Percentiles rank a stretch among this genome's conserved stretches.
Conservation (phyloP, 2,797 vertebrate genomes). For the Tapera naevia region DNA sequence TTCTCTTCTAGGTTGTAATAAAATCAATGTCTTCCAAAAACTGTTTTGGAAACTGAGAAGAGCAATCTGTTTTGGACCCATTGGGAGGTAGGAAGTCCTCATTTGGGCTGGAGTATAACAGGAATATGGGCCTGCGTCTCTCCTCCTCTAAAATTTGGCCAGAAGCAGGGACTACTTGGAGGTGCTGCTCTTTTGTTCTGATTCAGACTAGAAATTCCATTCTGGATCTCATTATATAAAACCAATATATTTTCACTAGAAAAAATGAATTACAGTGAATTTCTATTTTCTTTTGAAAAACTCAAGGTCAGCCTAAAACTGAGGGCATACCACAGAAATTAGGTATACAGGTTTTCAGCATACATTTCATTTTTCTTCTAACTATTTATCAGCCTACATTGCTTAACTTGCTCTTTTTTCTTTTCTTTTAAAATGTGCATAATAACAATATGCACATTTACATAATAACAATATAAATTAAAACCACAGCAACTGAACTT, state of each 20-base stretch:
- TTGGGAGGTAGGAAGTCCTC: background rate
- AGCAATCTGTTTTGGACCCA: background rate
- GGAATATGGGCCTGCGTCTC: background rate
- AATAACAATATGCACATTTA: constrained; percentile 39
- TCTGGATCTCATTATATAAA: background rate
- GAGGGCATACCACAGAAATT: background rate
- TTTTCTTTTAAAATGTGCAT: constrained; percentile 19
- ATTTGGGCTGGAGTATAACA: background rate
- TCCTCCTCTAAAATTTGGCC: background rate
- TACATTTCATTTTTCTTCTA: background rate
- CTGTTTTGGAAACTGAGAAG: background rate
- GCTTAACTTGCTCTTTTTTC: constrained; percentile 24
- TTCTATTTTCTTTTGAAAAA: constrained; percentile 14
- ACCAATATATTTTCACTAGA: constrained; percentile 8
- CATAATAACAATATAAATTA: constrained; percentile 52
- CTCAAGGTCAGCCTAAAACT: background rate
- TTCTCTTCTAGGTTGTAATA: constrained; percentile 6
- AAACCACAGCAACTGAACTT: constrained; percentile 27
- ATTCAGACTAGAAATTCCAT: constrained; percentile 19
- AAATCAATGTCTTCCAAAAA: constrained; percentile 48
- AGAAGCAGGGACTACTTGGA: background rate
- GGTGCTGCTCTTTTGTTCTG: background rate
- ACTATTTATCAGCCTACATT: background rate
- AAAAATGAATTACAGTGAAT: background rate
- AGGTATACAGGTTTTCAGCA: background rate